Evolutionary conservation across 2,113 vertebrate genomes (phyloP).

Genomic region (Litocranius walleri): DNA sequence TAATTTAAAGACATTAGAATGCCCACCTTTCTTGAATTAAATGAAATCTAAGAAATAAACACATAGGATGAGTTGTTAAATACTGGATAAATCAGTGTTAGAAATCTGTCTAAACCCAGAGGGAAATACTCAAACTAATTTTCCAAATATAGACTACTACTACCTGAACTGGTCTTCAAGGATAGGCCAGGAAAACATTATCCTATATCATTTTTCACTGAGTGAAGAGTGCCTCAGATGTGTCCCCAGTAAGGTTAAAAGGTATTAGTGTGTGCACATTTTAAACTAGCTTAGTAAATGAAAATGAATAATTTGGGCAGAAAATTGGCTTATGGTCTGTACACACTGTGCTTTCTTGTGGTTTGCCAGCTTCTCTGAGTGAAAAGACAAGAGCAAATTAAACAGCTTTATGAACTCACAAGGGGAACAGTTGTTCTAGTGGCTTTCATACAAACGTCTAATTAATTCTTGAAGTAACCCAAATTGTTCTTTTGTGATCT

Average conservation of each 20-base stretch:
- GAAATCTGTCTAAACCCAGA: background rate
- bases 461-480: conserved; percentile 82
- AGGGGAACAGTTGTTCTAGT: conserved; percentile 84
- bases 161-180: conserved; percentile 64
- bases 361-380: conserved; percentile 80
- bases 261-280: conserved; percentile 74
- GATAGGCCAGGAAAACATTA: conserved; percentile 73
- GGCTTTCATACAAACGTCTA: conserved; percentile 81
- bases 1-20: background rate
- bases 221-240: conserved; percentile 79
- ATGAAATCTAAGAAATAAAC: background rate
- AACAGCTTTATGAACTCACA: conserved; percentile 80
- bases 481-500: conserved; percentile 84
- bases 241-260: conserved; percentile 78
- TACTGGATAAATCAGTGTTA: background rate
- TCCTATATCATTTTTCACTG: conserved; percentile 69
- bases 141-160: conserved; percentile 57
- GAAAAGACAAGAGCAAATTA: conserved; percentile 82
- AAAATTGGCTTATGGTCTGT: conserved; percentile 78
- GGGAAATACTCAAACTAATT: conserved; percentile 38
- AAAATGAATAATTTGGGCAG: conserved; percentile 79
- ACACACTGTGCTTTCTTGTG: conserved; percentile 80
- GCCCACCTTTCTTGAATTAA: background rate
- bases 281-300: conserved; percentile 78
- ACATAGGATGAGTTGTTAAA: background rate